These are phyloP conservation scores for Malurus cyaneus DNA, from an alignment of 2,113 vertebrate genomes.

Conservation along the genomic window DNA sequence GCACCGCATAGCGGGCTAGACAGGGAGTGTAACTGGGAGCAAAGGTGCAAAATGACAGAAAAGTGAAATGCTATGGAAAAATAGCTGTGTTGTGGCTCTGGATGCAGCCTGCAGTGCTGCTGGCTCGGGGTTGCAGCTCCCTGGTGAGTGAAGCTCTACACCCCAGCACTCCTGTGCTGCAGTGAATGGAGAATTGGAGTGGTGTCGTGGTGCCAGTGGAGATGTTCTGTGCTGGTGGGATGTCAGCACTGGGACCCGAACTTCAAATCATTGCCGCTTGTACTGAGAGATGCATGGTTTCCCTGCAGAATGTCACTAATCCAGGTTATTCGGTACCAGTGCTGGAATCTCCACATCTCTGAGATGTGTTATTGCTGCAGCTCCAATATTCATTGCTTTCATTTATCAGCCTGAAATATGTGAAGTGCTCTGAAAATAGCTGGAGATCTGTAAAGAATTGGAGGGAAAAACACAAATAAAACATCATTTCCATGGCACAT, in stretches of 20 bases:
- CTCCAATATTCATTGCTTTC: neutral
- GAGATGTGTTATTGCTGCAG: neutral
- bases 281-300: neutral
- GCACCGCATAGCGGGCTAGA: neutral
- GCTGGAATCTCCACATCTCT: neutral
- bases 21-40: neutral
- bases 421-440: neutral
- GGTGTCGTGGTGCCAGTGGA: accelerated
- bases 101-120: neutral
- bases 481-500: neutral
- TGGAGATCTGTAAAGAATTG: neutral
- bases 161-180: neutral
- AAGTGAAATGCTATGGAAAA: neutral
- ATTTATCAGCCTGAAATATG: accelerated
- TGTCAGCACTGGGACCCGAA: neutral
- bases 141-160: neutral
- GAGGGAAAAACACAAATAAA: neutral
- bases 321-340: neutral
- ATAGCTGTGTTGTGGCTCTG: neutral
- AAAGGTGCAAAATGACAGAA: neutral
- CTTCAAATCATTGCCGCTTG: neutral
- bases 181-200: accelerated
- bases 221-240: neutral
- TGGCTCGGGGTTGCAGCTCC: neutral
- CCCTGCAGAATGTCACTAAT: neutral